Conservation (phyloP, 2,797 vertebrate species). For the Rhabdomys pumilio region DNA sequence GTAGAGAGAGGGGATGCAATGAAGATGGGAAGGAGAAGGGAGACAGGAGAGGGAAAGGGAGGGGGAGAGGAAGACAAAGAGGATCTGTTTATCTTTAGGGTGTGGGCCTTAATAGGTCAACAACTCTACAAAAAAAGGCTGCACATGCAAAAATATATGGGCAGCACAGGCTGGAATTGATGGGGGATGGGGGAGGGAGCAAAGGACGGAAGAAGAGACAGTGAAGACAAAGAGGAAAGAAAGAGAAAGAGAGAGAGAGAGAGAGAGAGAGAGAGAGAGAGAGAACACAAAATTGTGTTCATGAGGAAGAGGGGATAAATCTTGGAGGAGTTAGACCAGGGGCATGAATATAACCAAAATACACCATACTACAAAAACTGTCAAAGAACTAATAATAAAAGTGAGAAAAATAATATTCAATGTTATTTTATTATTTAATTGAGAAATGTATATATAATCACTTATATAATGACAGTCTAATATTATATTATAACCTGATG, state of each 20-base stretch:
- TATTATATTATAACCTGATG: neutral
- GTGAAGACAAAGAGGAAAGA: too few relatives aligned
- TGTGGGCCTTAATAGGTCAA: neutral
- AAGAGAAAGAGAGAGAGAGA: neutral
- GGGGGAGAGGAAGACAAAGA: neutral
- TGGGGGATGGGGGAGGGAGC: neutral
- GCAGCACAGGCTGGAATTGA: neutral
- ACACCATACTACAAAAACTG: neutral
- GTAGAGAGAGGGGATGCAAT: too few relatives aligned
- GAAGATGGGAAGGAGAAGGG: fast-evolving
- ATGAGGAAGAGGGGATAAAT: neutral
- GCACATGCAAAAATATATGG: neutral
- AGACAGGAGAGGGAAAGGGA: neutral
- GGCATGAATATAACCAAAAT: neutral
- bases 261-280: too few relatives aligned
- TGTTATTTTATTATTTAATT: neutral
- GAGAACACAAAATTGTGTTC: too few relatives aligned
- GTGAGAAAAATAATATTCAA: neutral
- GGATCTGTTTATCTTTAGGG: neutral
- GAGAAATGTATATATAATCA: neutral
- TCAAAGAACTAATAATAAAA: neutral
- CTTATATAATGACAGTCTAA: neutral
- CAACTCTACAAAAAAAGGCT: too few relatives aligned
- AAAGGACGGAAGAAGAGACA: neutral
- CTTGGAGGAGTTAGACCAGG: neutral